Conservation (phyloP, 2,888 invertebrate genomes). For the Perdita meconis region DNA sequence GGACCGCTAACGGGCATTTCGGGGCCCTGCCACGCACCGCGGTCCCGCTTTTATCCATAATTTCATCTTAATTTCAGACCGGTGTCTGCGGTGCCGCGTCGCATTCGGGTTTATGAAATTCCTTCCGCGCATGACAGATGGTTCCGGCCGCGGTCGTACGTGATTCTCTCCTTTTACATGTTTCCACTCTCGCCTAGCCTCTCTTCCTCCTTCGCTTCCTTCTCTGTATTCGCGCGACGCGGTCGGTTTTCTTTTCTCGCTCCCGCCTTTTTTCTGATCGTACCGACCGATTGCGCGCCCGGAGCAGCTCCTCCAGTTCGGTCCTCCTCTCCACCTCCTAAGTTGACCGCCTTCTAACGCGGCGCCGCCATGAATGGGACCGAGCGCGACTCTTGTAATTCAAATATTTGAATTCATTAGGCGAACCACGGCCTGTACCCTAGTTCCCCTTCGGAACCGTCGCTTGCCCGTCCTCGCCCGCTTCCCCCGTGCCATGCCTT, state of each 20-base stretch:
- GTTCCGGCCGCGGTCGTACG: constrained; percentile 71
- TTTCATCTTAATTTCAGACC: constrained; percentile 71
- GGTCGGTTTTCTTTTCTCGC: constrained; percentile 66
- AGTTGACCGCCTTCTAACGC: constrained; percentile 65
- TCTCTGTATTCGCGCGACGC: constrained; percentile 48
- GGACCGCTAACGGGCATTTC: constrained; percentile 64
- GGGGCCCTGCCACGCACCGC: constrained; percentile 47
- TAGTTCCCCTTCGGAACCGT: constrained; percentile 20
- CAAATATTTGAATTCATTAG: constrained; percentile 80
- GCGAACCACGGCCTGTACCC: constrained; percentile 46
- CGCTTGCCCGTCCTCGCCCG: neutral
- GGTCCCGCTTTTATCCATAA: constrained; percentile 67
- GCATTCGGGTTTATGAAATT: constrained; percentile 74
- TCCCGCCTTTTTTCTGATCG: constrained; percentile 76
- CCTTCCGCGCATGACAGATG: constrained; percentile 73
- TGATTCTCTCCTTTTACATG: constrained; percentile 68
- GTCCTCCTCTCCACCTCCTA: constrained; percentile 44
- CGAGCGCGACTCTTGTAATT: constrained; percentile 73
- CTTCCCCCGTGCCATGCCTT: too few relatives aligned
- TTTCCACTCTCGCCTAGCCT: constrained; percentile 38
- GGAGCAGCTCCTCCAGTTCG: constrained; percentile 59
- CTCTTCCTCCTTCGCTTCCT: constrained; percentile 16
- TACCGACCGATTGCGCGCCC: constrained; percentile 73
- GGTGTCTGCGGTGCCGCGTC: constrained; percentile 50
- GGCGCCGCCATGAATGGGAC: constrained; percentile 73